Base-by-base conservation (phyloP, 2,888 invertebrate genomes). In the Pomacea canaliculata region DNA sequence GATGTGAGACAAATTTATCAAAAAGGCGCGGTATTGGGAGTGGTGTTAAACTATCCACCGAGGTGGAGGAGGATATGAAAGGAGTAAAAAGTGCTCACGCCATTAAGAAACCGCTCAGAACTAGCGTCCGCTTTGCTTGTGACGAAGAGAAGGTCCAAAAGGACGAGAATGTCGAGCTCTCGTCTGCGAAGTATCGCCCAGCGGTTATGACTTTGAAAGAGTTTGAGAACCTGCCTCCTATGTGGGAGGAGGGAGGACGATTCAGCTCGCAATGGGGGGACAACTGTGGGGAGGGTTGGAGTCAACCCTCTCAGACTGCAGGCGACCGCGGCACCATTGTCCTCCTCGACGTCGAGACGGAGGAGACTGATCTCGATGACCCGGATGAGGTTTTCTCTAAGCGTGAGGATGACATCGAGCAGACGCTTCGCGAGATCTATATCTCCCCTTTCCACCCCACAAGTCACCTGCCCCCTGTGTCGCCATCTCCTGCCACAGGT, bases 201-300 rank as follows among this genome's bases (percentile, higher is more conserved):
- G 8, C 51, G 51, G 59, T 68, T 46, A 73, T 73, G 73, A 60
- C 67, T 23, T 60, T 37, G 12, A 56, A 48, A 19, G 68, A 73
- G 56, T 68, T 73, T 37, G 68, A 73, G 18, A 56, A 60, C n/a
- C 48, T 68, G 48, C 68, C 68, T 23, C 68, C 73, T 23, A 65
- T 73, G 73, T 73, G 73, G 73, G 73, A 73, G 48, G 73, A 73
- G 10, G 73, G 73, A 37, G 73, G 73, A 19, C 37, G 56, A 23
- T 16, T 10, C 49, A 51, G 66, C 48, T 12, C 49, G 23, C 18
- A 51, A n/a, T 63, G 13, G 13, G 63, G 63, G 16, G 65, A 46
- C 13, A 49, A 63, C 27, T 16, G n/a, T n/a, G 51, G 27, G 68
- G 9, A 46, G 68, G 10, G 19, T 27, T 68, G 16, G 68, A 46